Evolutionary conservation across 1,140 invertebrate genomes (phyloP).

Genomic region (Cotesia glomerata): DNA sequence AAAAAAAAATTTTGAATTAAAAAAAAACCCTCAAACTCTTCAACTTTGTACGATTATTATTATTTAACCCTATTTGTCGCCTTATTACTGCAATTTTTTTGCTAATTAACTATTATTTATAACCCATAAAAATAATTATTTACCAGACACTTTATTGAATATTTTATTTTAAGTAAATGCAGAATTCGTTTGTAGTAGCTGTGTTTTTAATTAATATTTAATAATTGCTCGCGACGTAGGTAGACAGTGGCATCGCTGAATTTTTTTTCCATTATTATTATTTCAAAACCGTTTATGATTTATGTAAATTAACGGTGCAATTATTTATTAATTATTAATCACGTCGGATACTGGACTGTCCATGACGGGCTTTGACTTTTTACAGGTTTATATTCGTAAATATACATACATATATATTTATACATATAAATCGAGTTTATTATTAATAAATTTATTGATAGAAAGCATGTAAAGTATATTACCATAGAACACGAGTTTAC

Average conservation of each 20-base stretch:
- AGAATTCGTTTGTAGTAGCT: constrained; percentile 36
- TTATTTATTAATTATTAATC: constrained; percentile 26
- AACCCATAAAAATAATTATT: background rate
- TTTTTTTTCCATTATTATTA: constrained; percentile 36
- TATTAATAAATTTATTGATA: background rate
- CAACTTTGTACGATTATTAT: constrained; percentile 13
- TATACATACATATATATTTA: background rate
- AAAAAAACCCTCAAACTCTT: no score
- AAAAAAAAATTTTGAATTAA: no score
- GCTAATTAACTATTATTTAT: constrained; percentile 12
- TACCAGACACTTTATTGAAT: background rate
- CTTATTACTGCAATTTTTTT: constrained; percentile 16
- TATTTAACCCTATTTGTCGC: constrained; percentile 23
- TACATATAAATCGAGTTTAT: background rate
- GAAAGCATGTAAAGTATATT: no score
- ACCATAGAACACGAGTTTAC: no score
- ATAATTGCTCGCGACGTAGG: constrained; percentile 40
- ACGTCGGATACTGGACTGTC: constrained; percentile 55
- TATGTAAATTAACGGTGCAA: constrained; percentile 25
- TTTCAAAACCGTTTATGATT: constrained; percentile 20
- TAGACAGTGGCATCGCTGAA: constrained; percentile 37
- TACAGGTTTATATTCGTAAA: background rate
- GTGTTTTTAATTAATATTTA: constrained; percentile 26
- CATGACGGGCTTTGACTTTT: constrained; percentile 41
- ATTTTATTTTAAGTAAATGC: background rate